Percentiles rank a stretch among this genome's conserved stretches.
phyloP scores from a whole-genome alignment of 2,113 vertebrate species.

The Phrynocephalus versicolor region DNA sequence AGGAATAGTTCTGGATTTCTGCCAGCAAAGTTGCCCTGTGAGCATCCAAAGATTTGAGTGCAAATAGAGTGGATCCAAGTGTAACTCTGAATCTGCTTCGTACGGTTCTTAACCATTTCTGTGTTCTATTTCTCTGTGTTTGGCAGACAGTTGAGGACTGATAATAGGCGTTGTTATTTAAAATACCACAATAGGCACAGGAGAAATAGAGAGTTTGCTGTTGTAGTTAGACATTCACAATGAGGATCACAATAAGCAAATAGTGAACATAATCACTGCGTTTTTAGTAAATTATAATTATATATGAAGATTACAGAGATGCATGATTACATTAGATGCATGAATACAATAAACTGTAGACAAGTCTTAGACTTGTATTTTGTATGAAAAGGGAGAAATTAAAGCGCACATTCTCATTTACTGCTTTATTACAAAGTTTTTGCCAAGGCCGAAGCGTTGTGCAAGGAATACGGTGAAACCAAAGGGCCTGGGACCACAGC shows the following conservation, averaged over 20 bases:
- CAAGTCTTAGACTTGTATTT: neutral
- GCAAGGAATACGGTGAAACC: conserved; percentile 97
- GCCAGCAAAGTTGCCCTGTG: neutral
- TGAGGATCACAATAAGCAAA: neutral
- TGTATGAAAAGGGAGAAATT: neutral
- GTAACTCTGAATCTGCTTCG: neutral
- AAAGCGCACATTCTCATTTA: neutral
- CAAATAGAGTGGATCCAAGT: neutral
- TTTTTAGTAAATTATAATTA: no score
- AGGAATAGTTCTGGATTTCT: neutral
- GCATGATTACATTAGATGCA: neutral
- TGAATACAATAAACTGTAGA: neutral
- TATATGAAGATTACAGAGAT: no score
- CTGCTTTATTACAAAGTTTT: conserved; percentile 78
- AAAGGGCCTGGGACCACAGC: conserved; percentile 94
- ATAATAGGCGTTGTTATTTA: neutral
- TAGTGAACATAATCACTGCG: neutral
- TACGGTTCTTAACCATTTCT: neutral
- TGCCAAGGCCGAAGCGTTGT: conserved; percentile 87
- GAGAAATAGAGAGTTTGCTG: neutral
- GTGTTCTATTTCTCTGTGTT: neutral
- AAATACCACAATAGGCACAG: neutral
- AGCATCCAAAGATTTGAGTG: neutral
- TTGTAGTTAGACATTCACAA: neutral
- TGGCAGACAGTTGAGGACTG: neutral